Evolutionary conservation across 2,113 vertebrate genomes (phyloP).

Genomic region (Mobula birostris): DNA sequence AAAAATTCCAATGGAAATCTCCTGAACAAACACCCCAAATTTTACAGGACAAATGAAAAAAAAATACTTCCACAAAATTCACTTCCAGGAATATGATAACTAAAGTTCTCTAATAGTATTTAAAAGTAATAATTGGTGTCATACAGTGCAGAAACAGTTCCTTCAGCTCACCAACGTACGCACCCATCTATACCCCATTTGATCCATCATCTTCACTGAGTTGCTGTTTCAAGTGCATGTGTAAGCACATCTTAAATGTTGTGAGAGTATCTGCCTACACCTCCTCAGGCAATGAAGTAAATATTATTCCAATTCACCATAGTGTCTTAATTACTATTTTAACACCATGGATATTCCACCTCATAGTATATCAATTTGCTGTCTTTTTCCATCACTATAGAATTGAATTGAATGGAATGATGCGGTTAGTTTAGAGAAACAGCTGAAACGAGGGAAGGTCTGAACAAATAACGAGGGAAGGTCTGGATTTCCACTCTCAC

Average conservation of each 20-base stretch:
- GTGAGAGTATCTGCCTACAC: too few relatives aligned
- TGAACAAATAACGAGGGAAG: neutral
- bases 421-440: neutral
- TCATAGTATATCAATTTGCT: neutral
- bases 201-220: too few relatives aligned
- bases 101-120: neutral
- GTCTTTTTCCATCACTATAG: neutral
- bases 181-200: too few relatives aligned
- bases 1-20: neutral
- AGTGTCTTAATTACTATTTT: neutral
- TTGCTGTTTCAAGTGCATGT: too few relatives aligned
- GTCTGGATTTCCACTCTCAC: neutral
- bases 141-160: too few relatives aligned
- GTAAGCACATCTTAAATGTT: too few relatives aligned
- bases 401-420: neutral
- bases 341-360: neutral
- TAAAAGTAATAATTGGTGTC: too few relatives aligned
- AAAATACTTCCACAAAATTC: neutral
- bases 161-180: too few relatives aligned
- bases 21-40: neutral
- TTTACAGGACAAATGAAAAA: neutral
- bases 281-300: too few relatives aligned
- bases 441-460: neutral
- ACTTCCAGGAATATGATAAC: neutral
- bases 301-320: too few relatives aligned